Conservation (phyloP, 1,140 invertebrate species). For the Limonius californicus region DNA sequence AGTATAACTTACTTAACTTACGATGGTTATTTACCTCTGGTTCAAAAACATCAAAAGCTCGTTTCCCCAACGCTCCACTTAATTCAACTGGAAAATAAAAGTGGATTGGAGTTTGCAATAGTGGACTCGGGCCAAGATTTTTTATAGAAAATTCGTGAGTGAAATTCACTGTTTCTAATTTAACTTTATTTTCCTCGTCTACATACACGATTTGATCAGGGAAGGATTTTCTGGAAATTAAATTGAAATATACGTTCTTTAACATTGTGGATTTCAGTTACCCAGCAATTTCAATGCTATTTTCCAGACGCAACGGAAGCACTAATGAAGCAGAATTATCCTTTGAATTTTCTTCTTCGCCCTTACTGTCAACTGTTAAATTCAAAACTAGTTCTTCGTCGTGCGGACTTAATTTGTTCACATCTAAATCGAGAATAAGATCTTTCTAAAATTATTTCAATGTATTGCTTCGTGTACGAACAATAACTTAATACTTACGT, state of each 20-base stretch:
- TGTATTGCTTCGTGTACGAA: background rate
- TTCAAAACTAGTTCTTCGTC: background rate
- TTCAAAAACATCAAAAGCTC: background rate
- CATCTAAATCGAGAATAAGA: background rate
- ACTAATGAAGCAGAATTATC: background rate
- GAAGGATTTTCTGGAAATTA: background rate
- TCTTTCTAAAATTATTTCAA: constrained; percentile 1
- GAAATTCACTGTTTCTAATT: background rate
- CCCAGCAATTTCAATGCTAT: background rate
- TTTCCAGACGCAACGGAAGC: background rate
- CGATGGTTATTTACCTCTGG: background rate
- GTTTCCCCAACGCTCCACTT: background rate
- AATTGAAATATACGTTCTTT: background rate
- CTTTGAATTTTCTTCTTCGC: background rate
- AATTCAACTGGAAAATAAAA: background rate
- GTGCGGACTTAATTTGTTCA: background rate
- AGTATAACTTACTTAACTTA: background rate
- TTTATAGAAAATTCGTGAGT: background rate
- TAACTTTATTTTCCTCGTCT: background rate
- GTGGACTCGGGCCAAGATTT: background rate
- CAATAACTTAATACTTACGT: background rate
- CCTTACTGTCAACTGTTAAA: background rate
- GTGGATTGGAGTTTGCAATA: background rate
- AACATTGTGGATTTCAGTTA: too few relatives aligned
- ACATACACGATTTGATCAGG: background rate